These are phyloP conservation scores for Asteroscopus sphinx DNA, from an alignment of 2,888 invertebrate species.

Conservation along the genomic window DNA sequence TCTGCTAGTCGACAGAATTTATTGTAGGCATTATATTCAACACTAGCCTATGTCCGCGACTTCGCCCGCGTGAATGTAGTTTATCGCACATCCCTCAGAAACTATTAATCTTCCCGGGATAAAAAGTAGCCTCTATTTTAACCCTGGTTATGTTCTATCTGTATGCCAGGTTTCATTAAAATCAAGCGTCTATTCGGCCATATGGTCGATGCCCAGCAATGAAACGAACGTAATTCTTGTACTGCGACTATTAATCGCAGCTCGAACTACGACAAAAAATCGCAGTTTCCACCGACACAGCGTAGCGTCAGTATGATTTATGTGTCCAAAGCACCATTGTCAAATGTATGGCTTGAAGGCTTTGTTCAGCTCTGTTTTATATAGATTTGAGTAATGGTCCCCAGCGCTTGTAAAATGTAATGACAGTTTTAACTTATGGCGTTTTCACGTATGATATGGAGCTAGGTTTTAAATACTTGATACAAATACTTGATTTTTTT, in stretches of 20 bases:
- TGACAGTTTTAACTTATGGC: constrained; percentile 40
- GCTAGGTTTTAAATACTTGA: constrained; percentile 35
- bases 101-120: too few relatives aligned
- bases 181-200: too few relatives aligned
- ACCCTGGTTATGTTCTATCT: too few relatives aligned
- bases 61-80: too few relatives aligned
- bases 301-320: constrained; percentile 41
- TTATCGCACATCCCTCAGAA: too few relatives aligned
- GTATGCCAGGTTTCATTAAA: too few relatives aligned
- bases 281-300: constrained; percentile 10
- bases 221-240: too few relatives aligned
- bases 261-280: constrained; percentile 18
- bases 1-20: too few relatives aligned
- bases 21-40: too few relatives aligned
- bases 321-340: constrained; percentile 44
- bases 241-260: constrained; percentile 4
- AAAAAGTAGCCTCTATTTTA: too few relatives aligned
- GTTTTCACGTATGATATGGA: constrained; percentile 39
- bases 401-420: constrained; percentile 45
- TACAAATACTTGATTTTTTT: not conserved
- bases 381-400: constrained; percentile 39
- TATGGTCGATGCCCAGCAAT: too few relatives aligned
- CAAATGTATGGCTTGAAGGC: constrained; percentile 36
- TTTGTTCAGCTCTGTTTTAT: constrained; percentile 46
- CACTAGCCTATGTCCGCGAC: too few relatives aligned